Percentiles rank a stretch among this genome's conserved stretches.
Evolutionary conservation across 2,888 invertebrate genomes (phyloP).

Genomic region (Onchidella celtica): DNA sequence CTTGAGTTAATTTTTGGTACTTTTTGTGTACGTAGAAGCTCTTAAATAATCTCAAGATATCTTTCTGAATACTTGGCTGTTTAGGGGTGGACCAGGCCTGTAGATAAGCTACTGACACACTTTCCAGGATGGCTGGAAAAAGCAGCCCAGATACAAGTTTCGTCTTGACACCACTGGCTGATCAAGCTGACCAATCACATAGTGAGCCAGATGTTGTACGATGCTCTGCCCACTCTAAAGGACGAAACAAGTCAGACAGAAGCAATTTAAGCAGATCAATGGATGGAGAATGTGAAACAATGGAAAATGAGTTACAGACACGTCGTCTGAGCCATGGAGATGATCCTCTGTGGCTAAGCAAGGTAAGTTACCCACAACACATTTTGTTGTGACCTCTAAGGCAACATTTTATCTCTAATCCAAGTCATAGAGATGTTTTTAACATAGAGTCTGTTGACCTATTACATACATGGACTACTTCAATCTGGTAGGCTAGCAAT

Average conservation of each 20-base stretch:
- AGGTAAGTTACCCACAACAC: no score
- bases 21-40: no score
- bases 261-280: constrained; percentile 19
- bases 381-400: no score
- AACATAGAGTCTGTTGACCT: no score
- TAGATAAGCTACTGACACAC: no score
- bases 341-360: constrained; percentile 27
- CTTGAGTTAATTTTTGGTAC: no score
- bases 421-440: no score
- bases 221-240: background rate
- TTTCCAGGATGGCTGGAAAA: background rate
- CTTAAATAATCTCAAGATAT: no score
- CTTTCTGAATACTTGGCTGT: background rate
- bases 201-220: constrained; percentile 37
- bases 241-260: background rate
- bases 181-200: background rate
- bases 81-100: no score
- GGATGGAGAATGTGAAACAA: background rate
- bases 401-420: no score
- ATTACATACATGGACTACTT: no score
- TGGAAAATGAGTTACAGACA: background rate
- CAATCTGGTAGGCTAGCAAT: no score
- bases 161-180: constrained; percentile 15
- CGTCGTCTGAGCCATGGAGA: constrained; percentile 45
- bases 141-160: background rate